Base-by-base conservation (phyloP, 1,140 invertebrate species). In the Eurosta solidaginis region DNA sequence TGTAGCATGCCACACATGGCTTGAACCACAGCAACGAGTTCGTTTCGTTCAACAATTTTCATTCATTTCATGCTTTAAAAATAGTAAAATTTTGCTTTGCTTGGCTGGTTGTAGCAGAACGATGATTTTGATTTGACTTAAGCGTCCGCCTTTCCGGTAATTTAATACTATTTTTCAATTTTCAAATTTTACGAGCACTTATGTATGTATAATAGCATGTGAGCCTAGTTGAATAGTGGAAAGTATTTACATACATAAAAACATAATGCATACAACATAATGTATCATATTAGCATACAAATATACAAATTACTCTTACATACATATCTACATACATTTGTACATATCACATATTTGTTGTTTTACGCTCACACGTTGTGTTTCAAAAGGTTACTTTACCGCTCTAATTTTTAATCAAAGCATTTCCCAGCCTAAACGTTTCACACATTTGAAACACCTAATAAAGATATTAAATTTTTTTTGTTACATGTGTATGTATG, bases 101-200 rank as follows among this genome's bases (percentile, higher is more conserved):
- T 33, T 9, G 10, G 14, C 20, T 44, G 44, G 76, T 22, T 22
- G 44, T 49, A 20, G 29, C 45, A 42, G 17, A 29, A 17, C 33
- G 59, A 40, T 68, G 33, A 68, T 40, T 47, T 40, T 74, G 73
- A 74, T 45, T 47, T 74, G 73, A 47, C 73, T 74, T 47, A 29
- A 47, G 14, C 73, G 42, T 47, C 14, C 27, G 73, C 27, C 42
- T 47, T 29, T 47, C 17, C 22, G 44, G 73, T 74, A 74, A 74
- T 74, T 74, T 74, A 74, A 74, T 74, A 74, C 73, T 74, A 74
- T 74, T 74, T 74, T 74, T 74, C 42, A 74, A 74, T 74, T 74
- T 74, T 47, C 40, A 5, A 25, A 45, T 74, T 74, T 74, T 47
- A 74, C 40, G 27, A 47, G 59, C 59, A 68, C 40, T 36, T 33